Evolutionary conservation across 1,140 invertebrate species (phyloP).

Genomic region (Procambarus virginalis): DNA sequence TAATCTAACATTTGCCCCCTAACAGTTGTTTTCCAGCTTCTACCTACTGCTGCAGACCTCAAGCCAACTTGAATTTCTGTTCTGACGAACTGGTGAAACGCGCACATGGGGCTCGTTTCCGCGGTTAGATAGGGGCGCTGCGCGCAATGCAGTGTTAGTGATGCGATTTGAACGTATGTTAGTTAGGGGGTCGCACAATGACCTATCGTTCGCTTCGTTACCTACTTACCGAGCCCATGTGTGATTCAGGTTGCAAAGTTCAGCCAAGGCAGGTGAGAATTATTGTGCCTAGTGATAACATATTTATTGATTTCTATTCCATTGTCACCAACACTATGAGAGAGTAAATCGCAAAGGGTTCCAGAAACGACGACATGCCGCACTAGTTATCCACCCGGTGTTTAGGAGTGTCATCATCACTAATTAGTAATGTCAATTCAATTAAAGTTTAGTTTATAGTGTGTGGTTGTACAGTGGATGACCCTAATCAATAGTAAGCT

Average conservation of each 20-base stretch:
- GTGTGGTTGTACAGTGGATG: slow-evolving; percentile 18
- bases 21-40: slow-evolving; percentile 42
- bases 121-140: slow-evolving; percentile 73
- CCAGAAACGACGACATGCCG: slow-evolving; percentile 26
- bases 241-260: slow-evolving; percentile 22
- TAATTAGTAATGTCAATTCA: slow-evolving; percentile 5
- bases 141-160: slow-evolving; percentile 77
- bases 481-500: slow-evolving; percentile 6
- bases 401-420: slow-evolving; percentile 1
- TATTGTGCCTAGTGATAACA: slow-evolving; percentile 46
- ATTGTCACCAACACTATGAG: background rate
- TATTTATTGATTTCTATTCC: slow-evolving; percentile 16
- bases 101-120: slow-evolving; percentile 51
- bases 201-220: slow-evolving; percentile 40
- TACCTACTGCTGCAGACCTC: slow-evolving; percentile 42
- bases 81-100: slow-evolving; percentile 43
- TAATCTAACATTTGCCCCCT: slow-evolving; percentile 50
- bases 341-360: slow-evolving; percentile 19
- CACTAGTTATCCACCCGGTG: slow-evolving; percentile 19
- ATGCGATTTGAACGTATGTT: slow-evolving; percentile 60
- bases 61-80: slow-evolving; percentile 37
- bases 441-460: slow-evolving; percentile 7
- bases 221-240: slow-evolving; percentile 23
- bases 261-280: slow-evolving; percentile 42
- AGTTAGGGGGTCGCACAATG: slow-evolving; percentile 68